Evolutionary conservation across 2,797 vertebrate species (phyloP).

Genomic region (Lacerta viridis): DNA sequence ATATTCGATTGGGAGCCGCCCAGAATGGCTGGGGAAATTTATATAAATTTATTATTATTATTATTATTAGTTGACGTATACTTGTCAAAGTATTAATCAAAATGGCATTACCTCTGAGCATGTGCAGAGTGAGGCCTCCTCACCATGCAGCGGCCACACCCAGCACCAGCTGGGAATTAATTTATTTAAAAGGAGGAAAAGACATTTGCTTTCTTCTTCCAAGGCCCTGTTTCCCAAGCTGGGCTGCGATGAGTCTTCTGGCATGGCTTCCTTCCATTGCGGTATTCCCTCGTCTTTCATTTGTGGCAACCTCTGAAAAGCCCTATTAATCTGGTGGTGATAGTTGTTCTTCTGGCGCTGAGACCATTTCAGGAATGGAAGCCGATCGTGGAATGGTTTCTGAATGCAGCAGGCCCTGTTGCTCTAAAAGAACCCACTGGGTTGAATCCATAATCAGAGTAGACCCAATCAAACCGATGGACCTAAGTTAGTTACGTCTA

Average conservation of each 20-base stretch:
- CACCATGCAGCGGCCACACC: no score
- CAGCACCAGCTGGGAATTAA: neutral
- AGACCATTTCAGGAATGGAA: neutral
- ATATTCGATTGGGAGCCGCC: no score
- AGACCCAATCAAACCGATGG: no score
- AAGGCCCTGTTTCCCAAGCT: neutral
- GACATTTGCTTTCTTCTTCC: neutral
- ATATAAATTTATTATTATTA: no score
- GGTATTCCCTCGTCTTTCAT: neutral
- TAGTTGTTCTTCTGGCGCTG: neutral
- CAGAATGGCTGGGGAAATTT: no score
- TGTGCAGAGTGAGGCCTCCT: neutral
- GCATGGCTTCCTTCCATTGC: neutral
- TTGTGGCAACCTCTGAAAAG: neutral
- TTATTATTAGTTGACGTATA: no score
- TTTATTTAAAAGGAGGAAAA: neutral
- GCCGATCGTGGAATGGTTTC: no score
- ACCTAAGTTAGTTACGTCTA: no score
- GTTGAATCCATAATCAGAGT: no score
- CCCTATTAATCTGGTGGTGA: conserved; percentile 21
- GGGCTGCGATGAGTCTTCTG: neutral
- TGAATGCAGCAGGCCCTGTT: no score
- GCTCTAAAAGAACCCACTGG: neutral
- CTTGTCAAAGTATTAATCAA: neutral
- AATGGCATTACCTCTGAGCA: neutral